Evolutionary conservation across 2,888 invertebrate genomes (phyloP).

Genomic region (Orthonevra nobilis): DNA sequence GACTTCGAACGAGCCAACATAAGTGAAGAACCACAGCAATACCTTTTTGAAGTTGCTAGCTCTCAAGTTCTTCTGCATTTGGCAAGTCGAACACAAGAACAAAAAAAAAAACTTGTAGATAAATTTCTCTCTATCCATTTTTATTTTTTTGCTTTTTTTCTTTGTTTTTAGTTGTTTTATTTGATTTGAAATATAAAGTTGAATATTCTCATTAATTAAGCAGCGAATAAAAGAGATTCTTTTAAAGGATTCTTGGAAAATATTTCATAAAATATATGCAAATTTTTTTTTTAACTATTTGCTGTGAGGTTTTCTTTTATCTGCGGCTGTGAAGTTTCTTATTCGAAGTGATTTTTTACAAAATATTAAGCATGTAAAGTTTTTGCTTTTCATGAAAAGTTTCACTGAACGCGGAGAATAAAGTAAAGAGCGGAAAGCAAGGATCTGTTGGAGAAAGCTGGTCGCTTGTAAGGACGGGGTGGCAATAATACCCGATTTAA

Average conservation of each 20-base stretch:
- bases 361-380: constrained; percentile 32
- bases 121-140: neutral
- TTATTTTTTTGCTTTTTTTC: constrained; percentile 18
- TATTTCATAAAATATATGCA: neutral
- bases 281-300: constrained; percentile 3
- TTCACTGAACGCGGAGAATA: constrained; percentile 29
- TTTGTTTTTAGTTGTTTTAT: constrained; percentile 31
- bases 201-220: constrained; percentile 63
- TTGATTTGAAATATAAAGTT: constrained; percentile 48
- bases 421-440: constrained; percentile 8
- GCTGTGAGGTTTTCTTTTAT: constrained; percentile 34
- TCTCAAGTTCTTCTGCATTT: constrained; percentile 45
- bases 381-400: constrained; percentile 29
- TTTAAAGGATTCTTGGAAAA: neutral
- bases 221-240: constrained; percentile 21
- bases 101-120: constrained; percentile 7
- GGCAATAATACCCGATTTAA: too few relatives aligned
- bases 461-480: too few relatives aligned
- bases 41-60: constrained; percentile 38
- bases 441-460: constrained; percentile 26
- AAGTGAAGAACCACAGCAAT: constrained; percentile 15
- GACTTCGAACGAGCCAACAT: constrained; percentile 48
- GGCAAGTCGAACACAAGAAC: constrained; percentile 37
- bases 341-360: constrained; percentile 2
- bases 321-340: constrained; percentile 1